A percentile compares a stretch with the other conserved stretches of the same genome.
phyloP scores from a whole-genome alignment of 2,797 vertebrate genomes.

The Sebastes vulpes region DNA sequence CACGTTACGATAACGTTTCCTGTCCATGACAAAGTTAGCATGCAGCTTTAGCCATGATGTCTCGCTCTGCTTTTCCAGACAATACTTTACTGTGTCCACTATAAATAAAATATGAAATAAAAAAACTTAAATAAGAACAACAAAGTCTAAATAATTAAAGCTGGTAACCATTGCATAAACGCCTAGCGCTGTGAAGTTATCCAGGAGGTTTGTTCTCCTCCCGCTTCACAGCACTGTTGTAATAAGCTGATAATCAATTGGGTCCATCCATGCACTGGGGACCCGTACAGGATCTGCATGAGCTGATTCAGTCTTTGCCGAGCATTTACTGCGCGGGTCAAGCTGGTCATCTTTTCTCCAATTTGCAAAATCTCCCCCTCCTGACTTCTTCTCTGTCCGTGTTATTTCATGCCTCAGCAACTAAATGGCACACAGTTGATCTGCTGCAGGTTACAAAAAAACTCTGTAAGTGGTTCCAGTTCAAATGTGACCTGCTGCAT shows the following conservation, averaged over 20 bases:
- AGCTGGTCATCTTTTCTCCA: conserved; percentile 24
- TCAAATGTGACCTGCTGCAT: conserved; percentile 59
- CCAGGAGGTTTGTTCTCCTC: too few relatives aligned
- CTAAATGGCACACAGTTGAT: conserved; percentile 57
- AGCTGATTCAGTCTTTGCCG: neutral
- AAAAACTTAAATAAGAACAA: too few relatives aligned
- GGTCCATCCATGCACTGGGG: neutral
- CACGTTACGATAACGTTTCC: too few relatives aligned
- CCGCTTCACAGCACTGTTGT: neutral
- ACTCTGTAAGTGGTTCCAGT: conserved; percentile 43
- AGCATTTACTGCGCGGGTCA: conserved; percentile 14
- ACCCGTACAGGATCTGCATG: neutral
- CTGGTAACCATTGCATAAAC: too few relatives aligned
- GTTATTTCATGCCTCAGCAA: conserved; percentile 68
- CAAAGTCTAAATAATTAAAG: too few relatives aligned
- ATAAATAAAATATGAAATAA: too few relatives aligned
- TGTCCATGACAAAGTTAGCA: too few relatives aligned
- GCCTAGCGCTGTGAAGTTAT: too few relatives aligned
- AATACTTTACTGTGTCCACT: too few relatives aligned
- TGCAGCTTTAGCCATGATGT: too few relatives aligned
- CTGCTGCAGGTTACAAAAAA: conserved; percentile 45
- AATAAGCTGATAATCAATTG: neutral
- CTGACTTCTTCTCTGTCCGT: conserved; percentile 25
- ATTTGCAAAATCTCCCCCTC: conserved; percentile 21
- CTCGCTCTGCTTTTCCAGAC: too few relatives aligned